These are phyloP conservation scores for Antennarius striatus DNA, from an alignment of 2,113 vertebrate species.

Conservation along the genomic window DNA sequence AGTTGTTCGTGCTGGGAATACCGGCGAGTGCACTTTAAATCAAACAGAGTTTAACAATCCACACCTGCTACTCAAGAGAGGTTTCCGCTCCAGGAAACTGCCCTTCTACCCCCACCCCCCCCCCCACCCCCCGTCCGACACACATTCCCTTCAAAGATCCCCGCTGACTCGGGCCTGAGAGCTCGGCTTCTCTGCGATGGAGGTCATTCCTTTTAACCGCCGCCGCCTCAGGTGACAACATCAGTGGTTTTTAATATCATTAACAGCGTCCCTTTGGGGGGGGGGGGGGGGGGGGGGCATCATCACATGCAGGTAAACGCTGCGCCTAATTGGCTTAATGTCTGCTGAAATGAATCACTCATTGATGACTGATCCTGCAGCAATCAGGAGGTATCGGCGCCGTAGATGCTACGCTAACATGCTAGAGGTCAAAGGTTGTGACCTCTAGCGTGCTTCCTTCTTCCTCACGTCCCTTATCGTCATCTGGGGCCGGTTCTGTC, in stretches of 20 bases:
- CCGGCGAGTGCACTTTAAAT: constrained; percentile 9
- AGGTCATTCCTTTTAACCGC: constrained; percentile 39
- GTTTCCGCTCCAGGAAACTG: too few species aligned
- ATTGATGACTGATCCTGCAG: constrained; percentile 48
- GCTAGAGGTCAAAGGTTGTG: too few species aligned
- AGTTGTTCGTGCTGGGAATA: constrained; percentile 25
- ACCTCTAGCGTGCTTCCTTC: too few species aligned
- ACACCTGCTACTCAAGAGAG: constrained; percentile 21
- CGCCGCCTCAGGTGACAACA: constrained; percentile 18
- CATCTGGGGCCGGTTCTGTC: too few species aligned
- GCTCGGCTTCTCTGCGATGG: constrained; percentile 7
- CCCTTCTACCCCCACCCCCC: too few species aligned
- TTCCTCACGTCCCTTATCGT: too few species aligned
- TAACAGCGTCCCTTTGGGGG: constrained; percentile 6
- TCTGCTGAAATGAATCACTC: constrained; percentile 44
- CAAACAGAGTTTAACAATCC: constrained; percentile 14
- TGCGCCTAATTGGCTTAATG: constrained; percentile 53
- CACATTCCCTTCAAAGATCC: constrained; percentile 14
- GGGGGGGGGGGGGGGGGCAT: background rate
- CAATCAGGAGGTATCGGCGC: constrained; percentile 40
- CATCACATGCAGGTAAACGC: constrained; percentile 29
- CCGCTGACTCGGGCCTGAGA: constrained; percentile 10
- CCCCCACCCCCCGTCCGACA: background rate
- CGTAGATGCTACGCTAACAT: too few species aligned
- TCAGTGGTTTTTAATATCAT: constrained; percentile 40